Percentiles rank a stretch among this genome's conserved stretches.
Conservation (phyloP, 2,113 vertebrate genomes). For the Synodontis membranacea region DNA sequence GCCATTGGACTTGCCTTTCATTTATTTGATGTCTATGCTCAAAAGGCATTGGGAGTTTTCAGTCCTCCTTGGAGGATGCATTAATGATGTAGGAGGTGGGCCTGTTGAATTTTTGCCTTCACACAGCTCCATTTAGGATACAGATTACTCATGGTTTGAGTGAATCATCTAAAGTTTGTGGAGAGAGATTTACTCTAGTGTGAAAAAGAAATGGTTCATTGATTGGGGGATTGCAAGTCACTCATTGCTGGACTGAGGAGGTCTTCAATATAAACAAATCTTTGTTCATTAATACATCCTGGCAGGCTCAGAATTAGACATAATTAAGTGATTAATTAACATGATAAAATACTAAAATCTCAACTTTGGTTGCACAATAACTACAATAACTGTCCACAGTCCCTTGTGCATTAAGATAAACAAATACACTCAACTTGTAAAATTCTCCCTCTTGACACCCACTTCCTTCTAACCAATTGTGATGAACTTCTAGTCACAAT, state of each 20-base stretch:
- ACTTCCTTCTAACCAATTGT: slow-evolving; percentile 63
- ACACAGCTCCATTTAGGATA: slow-evolving; percentile 1
- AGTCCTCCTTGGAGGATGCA: slow-evolving; percentile 62
- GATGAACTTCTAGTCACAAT: slow-evolving; percentile 68
- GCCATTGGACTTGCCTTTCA: slow-evolving; percentile 75
- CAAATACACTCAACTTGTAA: slow-evolving; percentile 3
- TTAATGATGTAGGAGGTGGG: slow-evolving; percentile 70
- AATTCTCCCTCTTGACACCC: slow-evolving; percentile 53
- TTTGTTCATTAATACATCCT: slow-evolving; percentile 3
- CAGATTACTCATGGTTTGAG: slow-evolving; percentile 21
- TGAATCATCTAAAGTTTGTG: slow-evolving; percentile 22
- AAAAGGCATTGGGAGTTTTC: slow-evolving; percentile 69
- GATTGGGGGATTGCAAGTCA: background rate
- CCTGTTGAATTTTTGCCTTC: slow-evolving; percentile 52
- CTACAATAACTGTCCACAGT: background rate
- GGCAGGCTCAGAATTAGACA: background rate
- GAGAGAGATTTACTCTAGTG: slow-evolving; percentile 30
- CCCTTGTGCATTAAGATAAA: background rate
- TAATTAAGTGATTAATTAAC: slow-evolving; percentile 27
- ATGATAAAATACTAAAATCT: background rate
- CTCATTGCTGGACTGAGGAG: background rate
- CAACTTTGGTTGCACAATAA: slow-evolving; percentile 4
- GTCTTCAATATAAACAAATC: background rate
- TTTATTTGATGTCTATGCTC: slow-evolving; percentile 67
- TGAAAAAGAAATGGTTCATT: slow-evolving; percentile 33